Evolutionary conservation across 2,888 invertebrate species (phyloP), one percentile per base, ranked within the genome.

Genomic region (Leptopilina syphax): DNA sequence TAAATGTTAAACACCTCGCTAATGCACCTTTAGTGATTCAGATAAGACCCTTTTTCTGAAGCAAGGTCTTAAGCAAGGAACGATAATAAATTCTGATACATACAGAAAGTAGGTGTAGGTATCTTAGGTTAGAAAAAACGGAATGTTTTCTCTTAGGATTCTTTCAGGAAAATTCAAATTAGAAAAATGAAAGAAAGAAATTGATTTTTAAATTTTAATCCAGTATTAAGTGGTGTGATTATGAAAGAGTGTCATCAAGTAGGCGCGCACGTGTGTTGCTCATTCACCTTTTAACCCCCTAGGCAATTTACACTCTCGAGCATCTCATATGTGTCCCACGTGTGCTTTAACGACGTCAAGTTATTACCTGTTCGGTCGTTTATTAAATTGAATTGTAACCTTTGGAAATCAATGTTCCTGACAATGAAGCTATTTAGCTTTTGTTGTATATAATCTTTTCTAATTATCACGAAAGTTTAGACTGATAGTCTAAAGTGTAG

Each of bases 371-470:
- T 77, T 79, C 54, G 77, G 44, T 80, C 78, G 83, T 85, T 85
- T 85, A 83, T 84, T 83, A 80, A 84, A 84, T 82, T 81, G 81
- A 83, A 84, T 84, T 77, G 82, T 63, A 9, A 63, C 63, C 24
- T 7, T 18, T 63, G 18, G 12, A 63, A 24, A 63, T 60, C 60
- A 60, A 18, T 18, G 60, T 18, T 60, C 12, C 60, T n/a, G 18
- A 12, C 47, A 47, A 47, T 47, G 47, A 47, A 47, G 7, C 47
- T 47, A 47, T 47, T 47, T 1, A 7, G 9, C 34, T 34, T 34
- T 34, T 34, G 34, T 27, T 3, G 27, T 34, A 7, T 47, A 47
- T 47, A 50, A 50, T 10, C 10, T 50, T 50, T 50, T 50, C 50
- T 50, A 9, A 50, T 50, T 50, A 6, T 47, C 34, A 34, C 34